These are phyloP conservation scores for Siderastrea radians DNA, from an alignment of 92 coral and sea anemone species.

Conservation along the genomic window DNA sequence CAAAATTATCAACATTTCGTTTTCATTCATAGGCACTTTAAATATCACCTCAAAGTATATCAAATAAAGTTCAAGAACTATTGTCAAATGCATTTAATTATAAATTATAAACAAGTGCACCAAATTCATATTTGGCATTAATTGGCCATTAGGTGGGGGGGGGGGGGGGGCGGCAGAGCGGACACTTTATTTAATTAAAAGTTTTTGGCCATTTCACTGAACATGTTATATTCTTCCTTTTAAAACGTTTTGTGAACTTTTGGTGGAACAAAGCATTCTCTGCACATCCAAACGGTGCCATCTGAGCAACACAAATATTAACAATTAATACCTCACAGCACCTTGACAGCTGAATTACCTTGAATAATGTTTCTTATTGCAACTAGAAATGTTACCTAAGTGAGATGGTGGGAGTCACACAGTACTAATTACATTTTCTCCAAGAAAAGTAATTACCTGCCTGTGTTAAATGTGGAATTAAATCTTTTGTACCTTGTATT, in stretches of 20 bases:
- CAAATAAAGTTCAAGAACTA: neutral
- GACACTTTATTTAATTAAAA: neutral
- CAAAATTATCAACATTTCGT: neutral
- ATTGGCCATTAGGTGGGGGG: neutral
- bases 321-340: neutral
- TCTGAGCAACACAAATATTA: neutral
- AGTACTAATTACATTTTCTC: neutral
- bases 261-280: neutral
- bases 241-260: neutral
- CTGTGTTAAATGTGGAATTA: neutral
- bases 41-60: neutral
- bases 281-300: neutral
- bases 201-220: neutral
- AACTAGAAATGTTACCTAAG: neutral
- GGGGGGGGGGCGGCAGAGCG: no score
- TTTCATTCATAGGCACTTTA: neutral
- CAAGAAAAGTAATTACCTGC: neutral
- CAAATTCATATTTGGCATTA: neutral
- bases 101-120: neutral
- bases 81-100: neutral
- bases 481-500: neutral
- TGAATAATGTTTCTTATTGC: neutral
- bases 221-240: neutral
- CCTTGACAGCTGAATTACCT: neutral
- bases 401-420: neutral